phyloP scores from a whole-genome alignment of 2,888 invertebrate genomes.

The Drosophila suboccidentalis region DNA sequence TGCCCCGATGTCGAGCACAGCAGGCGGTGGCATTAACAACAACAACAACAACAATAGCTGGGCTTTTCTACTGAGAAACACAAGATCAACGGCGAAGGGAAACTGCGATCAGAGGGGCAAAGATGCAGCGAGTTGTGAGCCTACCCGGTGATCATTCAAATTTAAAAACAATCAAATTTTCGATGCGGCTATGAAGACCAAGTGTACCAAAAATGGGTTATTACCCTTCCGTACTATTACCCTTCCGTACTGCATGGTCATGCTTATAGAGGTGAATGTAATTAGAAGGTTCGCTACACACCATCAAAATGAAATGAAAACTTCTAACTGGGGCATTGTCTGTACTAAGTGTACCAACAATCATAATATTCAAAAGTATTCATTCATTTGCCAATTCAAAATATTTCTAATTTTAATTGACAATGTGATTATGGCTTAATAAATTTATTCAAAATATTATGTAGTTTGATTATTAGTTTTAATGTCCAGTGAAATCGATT shows the following conservation, averaged over 20 bases:
- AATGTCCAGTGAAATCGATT: no score
- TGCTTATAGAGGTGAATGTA: conserved; percentile 10
- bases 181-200: conserved; percentile 33
- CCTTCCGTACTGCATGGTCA: conserved; percentile 7
- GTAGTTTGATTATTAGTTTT: no score
- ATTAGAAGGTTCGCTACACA: conserved; percentile 12
- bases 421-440: no score
- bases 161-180: conserved; percentile 70
- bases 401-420: neutral
- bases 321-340: neutral
- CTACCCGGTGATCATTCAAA: conserved; percentile 56
- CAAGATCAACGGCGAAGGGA: conserved; percentile 2
- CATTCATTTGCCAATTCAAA: neutral
- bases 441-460: no score
- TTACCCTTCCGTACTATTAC: conserved; percentile 49
- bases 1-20: conserved; percentile 74
- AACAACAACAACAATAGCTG: conserved; percentile 31
- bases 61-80: conserved; percentile 36
- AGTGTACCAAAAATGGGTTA: conserved; percentile 48
- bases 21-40: conserved; percentile 63
- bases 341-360: neutral
- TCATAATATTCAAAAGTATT: neutral
- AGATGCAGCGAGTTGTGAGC: conserved; percentile 5
- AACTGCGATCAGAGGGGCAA: neutral
- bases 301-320: neutral